phyloP scores from a whole-genome alignment of 2,113 vertebrate species.

The Sceloporus undulatus region DNA sequence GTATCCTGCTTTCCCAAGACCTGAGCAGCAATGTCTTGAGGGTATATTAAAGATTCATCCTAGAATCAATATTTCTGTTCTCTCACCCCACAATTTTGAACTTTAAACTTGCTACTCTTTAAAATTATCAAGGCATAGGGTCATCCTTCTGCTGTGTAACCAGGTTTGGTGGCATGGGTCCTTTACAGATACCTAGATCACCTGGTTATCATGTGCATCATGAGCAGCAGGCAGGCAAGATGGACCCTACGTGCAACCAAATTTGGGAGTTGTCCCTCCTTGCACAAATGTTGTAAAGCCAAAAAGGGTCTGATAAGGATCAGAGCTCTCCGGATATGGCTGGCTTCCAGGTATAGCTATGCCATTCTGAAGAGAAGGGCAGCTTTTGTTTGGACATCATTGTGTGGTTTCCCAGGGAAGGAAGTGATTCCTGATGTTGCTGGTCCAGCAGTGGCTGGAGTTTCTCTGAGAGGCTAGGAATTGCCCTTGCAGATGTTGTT shows the following conservation, averaged over 20 bases:
- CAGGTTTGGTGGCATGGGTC: not conserved
- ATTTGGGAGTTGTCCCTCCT: slow-evolving; percentile 5
- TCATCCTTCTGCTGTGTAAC: not conserved
- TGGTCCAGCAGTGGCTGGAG: slow-evolving; percentile 59
- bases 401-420: slow-evolving; percentile 79
- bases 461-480: slow-evolving; percentile 51
- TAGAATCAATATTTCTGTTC: not conserved
- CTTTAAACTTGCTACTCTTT: not conserved
- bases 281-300: slow-evolving; percentile 42
- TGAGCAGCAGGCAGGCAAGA: not conserved
- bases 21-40: not conserved
- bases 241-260: not conserved
- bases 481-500: slow-evolving; percentile 77
- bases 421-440: slow-evolving; percentile 79
- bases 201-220: not conserved
- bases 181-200: not conserved
- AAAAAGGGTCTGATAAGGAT: slow-evolving; percentile 58
- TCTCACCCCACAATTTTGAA: not conserved
- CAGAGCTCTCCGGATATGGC: slow-evolving; percentile 66
- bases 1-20: not conserved
- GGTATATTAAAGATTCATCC: not conserved
- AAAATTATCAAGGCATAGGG: not conserved
- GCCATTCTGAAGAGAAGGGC: slow-evolving; percentile 60
- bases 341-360: slow-evolving; percentile 49
- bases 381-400: slow-evolving; percentile 77